phyloP scores from a whole-genome alignment of 2,113 vertebrate species.

The Acrocephalus kingi region DNA sequence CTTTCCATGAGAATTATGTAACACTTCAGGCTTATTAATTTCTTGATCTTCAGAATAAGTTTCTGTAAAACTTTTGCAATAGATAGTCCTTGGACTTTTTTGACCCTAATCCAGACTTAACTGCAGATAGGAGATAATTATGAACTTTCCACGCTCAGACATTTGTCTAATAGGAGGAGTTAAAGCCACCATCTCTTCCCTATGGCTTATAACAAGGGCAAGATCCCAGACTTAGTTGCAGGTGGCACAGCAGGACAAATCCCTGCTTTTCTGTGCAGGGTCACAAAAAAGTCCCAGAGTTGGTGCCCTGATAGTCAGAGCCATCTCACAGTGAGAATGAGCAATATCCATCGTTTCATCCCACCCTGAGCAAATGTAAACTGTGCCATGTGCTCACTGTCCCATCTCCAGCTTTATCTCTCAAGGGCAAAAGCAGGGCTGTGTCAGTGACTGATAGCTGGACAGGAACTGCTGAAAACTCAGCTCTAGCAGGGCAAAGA shows the following conservation, averaged over 20 bases:
- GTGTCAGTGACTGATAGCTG: accelerated
- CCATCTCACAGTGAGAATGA: neutral
- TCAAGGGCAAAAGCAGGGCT: neutral
- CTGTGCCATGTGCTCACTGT: accelerated
- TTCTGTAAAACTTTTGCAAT: neutral
- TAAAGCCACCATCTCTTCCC: neutral
- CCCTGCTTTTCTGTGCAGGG: neutral
- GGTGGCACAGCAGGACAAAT: neutral
- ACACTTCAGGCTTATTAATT: neutral
- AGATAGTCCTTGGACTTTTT: neutral
- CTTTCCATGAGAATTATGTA: neutral
- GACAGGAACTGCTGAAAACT: neutral
- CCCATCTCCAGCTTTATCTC: neutral
- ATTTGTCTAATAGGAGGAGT: neutral
- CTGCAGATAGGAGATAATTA: neutral
- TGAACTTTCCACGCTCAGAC: neutral
- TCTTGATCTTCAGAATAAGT: neutral
- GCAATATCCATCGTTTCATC: neutral
- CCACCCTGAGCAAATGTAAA: neutral
- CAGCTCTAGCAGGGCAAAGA: neutral
- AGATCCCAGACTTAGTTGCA: neutral
- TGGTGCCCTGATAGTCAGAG: neutral
- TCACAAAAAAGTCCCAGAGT: neutral
- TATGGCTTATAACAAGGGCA: neutral
- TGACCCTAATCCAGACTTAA: neutral